Percentiles rank a stretch among this genome's conserved stretches.
Conservation (phyloP, 2,113 vertebrate genomes). For the Podiceps cristatus region DNA sequence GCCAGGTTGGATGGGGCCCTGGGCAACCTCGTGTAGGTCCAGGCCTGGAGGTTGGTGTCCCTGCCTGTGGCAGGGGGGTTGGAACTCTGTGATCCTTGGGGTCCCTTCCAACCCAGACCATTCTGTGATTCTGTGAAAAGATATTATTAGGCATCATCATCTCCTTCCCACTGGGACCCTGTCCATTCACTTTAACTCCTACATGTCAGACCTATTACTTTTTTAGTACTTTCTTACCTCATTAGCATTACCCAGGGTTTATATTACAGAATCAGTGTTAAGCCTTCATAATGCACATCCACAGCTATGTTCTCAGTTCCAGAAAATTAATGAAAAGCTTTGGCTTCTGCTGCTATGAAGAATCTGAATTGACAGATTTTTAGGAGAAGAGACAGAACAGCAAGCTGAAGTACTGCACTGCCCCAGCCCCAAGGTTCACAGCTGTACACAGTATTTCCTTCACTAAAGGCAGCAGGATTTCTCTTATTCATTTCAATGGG, state of each 20-base stretch:
- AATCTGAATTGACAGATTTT: background rate
- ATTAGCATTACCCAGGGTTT: background rate
- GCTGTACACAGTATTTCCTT: background rate
- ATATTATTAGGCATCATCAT: background rate
- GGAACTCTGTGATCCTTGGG: too few relatives aligned
- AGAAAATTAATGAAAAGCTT: background rate
- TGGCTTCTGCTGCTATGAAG: background rate
- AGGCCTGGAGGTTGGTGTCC: too few relatives aligned
- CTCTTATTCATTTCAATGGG: accelerated
- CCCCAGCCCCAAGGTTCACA: background rate
- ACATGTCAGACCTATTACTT: background rate
- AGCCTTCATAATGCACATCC: background rate
- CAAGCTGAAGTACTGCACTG: background rate
- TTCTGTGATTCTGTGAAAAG: too few relatives aligned
- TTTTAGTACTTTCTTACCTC: background rate
- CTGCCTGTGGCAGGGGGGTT: too few relatives aligned
- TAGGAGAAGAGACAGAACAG: background rate
- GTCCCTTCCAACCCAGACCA: too few relatives aligned
- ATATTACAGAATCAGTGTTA: background rate
- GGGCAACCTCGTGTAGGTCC: too few relatives aligned
- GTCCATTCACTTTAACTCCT: background rate
- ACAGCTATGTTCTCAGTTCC: background rate
- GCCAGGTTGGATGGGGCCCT: too few relatives aligned
- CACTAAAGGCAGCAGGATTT: background rate
- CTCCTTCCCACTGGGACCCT: background rate